Evolutionary conservation across 1,140 invertebrate species (phyloP), one percentile per base, ranked within the genome.

Genomic region (Tetranychus cinnabarinus): DNA sequence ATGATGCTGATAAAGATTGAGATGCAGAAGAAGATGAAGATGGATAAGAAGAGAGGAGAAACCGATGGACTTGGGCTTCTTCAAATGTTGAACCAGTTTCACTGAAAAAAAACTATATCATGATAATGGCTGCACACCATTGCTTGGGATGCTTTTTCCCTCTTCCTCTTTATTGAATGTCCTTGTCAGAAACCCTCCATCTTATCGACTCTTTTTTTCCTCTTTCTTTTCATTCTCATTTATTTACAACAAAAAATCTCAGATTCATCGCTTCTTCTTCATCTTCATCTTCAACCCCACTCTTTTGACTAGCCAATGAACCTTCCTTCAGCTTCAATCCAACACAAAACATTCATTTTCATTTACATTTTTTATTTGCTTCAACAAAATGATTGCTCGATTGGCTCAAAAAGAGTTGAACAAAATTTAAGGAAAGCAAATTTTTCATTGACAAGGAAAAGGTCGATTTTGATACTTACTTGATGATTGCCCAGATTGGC

Each of bases 401-500:
- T 23, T 23, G 23, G 23, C 23, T 23, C 23, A 23, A 23, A 23
- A 23, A 23, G 23, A 23, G 23, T 23, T 23, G 23, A 23, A 23
- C 23, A 23, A 23, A 23, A 23, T 23, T 23, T 23, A 23, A 23
- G 23, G 23, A 23, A 23, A 23, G 23, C 23, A 23, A 23, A 23
- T 23, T 23, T 23, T 23, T 23, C 23, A 23, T 23, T 23, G 23
- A 23, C 23, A 23, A 23, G 23, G 23, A 23, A 23, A 23, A 23
- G 0, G 23, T 23, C 23, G 23, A 23, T 23, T 23, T 23, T 23
- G 23, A 23, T 23, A 42, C 39, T 42, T 10, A 42, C 39, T 42
- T 42, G 39, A 6, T 10, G 39, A 42, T 80, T 80, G 66, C 82
- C 81, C 36, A 96, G 79, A 73, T 89, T 86, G 71, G 92, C 85